phyloP scores from a whole-genome alignment of 2,888 invertebrate species.

The Anthophora plumipes region DNA sequence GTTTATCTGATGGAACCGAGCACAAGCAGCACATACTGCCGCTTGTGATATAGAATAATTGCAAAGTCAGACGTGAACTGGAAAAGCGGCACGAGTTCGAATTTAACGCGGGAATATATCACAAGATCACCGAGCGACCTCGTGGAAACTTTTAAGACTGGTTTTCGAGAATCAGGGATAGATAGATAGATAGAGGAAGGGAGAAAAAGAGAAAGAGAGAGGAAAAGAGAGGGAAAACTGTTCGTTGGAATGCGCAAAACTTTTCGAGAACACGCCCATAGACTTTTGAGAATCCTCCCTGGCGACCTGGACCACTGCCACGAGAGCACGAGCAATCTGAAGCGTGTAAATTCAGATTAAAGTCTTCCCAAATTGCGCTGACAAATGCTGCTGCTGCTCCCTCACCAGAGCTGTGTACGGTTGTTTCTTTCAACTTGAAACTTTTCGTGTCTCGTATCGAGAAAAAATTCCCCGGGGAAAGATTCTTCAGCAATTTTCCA shows the following conservation, averaged over 20 bases:
- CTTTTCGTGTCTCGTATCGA: no score
- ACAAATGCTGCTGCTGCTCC: neutral
- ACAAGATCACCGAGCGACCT: slow-evolving; percentile 19
- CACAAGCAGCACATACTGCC: neutral
- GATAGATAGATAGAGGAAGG: neutral
- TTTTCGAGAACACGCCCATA: slow-evolving; percentile 21
- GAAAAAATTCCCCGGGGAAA: no score
- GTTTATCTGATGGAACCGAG: slow-evolving; percentile 45
- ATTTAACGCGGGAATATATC: slow-evolving; percentile 52
- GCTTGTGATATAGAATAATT: slow-evolving; percentile 57
- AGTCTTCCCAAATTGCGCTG: neutral
- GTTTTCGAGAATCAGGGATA: slow-evolving; percentile 13
- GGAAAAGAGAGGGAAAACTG: slow-evolving; percentile 16
- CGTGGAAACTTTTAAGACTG: slow-evolving; percentile 40
- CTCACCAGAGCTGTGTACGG: neutral
- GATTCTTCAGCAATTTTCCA: no score
- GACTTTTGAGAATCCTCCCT: slow-evolving; percentile 25
- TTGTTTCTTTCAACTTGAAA: no score
- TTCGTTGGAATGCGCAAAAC: slow-evolving; percentile 27
- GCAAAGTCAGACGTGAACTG: slow-evolving; percentile 48
- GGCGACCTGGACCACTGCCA: neutral
- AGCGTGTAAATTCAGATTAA: neutral
- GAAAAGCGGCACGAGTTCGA: slow-evolving; percentile 41
- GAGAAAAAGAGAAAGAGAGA: neutral
- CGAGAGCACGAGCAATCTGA: no score